phyloP scores from a whole-genome alignment of 2,888 invertebrate genomes.

The Clusia tigrina region DNA sequence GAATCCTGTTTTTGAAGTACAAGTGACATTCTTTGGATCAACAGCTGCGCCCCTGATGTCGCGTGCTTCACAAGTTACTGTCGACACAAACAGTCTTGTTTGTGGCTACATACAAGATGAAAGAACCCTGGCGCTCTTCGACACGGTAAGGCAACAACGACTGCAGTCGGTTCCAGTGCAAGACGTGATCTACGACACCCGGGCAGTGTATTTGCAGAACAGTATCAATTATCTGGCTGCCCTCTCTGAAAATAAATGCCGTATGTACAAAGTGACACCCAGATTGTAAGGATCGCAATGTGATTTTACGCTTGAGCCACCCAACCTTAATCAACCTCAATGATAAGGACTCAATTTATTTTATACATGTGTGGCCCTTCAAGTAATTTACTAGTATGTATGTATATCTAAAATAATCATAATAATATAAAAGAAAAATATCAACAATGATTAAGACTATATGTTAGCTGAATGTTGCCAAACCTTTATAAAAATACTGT shows the following conservation, averaged over 20 bases:
- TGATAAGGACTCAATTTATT: too few species aligned
- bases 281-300: too few species aligned
- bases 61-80: slow-evolving; percentile 56
- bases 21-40: slow-evolving; percentile 74
- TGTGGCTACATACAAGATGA: slow-evolving; percentile 80
- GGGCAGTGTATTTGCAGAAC: slow-evolving; percentile 67
- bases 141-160: slow-evolving; percentile 68
- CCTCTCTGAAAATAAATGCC: slow-evolving; percentile 72
- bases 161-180: slow-evolving; percentile 69
- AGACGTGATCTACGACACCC: slow-evolving; percentile 75
- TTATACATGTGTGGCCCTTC: too few species aligned
- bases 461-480: too few species aligned
- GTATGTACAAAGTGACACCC: slow-evolving; percentile 68
- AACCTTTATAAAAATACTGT: too few species aligned
- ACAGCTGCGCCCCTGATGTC: slow-evolving; percentile 73
- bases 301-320: too few species aligned
- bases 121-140: slow-evolving; percentile 73
- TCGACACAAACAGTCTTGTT: slow-evolving; percentile 70
- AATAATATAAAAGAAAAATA: too few species aligned
- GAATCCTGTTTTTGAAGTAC: slow-evolving; percentile 67
- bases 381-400: too few species aligned
- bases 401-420: too few species aligned
- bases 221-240: slow-evolving; percentile 70
- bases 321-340: too few species aligned
- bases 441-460: too few species aligned